Conservation (phyloP, 1,140 invertebrate species). For the Mizuhopecten yessoensis region DNA sequence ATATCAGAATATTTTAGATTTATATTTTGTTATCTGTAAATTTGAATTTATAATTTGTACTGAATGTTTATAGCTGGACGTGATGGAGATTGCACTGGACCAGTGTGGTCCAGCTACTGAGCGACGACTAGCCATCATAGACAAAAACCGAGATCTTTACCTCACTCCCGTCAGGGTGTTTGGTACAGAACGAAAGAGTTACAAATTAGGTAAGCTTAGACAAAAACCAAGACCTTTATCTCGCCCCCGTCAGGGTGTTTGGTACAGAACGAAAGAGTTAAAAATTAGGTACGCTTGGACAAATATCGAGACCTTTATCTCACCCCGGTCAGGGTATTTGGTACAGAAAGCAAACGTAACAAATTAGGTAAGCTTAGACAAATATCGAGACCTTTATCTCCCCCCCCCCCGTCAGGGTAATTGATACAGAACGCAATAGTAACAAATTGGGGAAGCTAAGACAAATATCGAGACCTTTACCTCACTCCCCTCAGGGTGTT, state of each 20-base stretch:
- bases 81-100: constrained; percentile 90
- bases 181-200: constrained; percentile 86
- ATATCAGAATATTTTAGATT: too few relatives aligned
- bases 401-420: constrained; percentile 88
- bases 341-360: constrained; percentile 86
- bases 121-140: constrained; percentile 90
- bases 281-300: constrained; percentile 88
- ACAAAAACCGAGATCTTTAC: constrained; percentile 92
- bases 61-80: constrained; percentile 86
- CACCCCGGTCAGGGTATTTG: constrained; percentile 88
- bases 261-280: constrained; percentile 86
- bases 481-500: too few relatives aligned
- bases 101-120: constrained; percentile 89
- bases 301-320: constrained; percentile 91
- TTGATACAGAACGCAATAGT: constrained; percentile 86
- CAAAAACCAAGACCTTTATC: constrained; percentile 90
- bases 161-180: constrained; percentile 88
- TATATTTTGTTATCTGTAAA: background rate
- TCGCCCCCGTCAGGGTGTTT: constrained; percentile 88
- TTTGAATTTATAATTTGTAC: background rate
- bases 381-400: constrained; percentile 91
- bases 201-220: constrained; percentile 89
- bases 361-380: constrained; percentile 88
- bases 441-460: constrained; percentile 89
- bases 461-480: too few relatives aligned